Conservation (phyloP, 2,797 vertebrate species). For the Ctenochaetus hawaiiensis region DNA sequence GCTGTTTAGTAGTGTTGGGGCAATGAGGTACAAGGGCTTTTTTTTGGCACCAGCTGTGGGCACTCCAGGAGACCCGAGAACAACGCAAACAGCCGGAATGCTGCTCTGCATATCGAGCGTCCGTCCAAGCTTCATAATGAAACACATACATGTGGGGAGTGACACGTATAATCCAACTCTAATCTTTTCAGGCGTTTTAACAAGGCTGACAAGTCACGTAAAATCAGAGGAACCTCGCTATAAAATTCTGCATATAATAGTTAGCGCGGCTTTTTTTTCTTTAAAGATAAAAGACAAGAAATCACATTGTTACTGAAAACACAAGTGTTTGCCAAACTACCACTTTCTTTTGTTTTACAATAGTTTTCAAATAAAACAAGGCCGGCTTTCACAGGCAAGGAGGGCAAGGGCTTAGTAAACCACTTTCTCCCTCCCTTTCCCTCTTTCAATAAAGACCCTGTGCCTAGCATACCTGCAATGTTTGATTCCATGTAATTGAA, state of each 20-base stretch:
- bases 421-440: slow-evolving; percentile 57
- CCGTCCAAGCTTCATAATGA: slow-evolving; percentile 66
- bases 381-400: slow-evolving; percentile 66
- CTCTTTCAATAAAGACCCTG: slow-evolving; percentile 79
- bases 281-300: slow-evolving; percentile 58
- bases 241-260: slow-evolving; percentile 73
- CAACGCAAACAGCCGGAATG: slow-evolving; percentile 39
- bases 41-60: slow-evolving; percentile 66
- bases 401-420: slow-evolving; percentile 69
- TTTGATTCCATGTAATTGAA: slow-evolving; percentile 87
- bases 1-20: slow-evolving; percentile 63
- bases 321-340: slow-evolving; percentile 75
- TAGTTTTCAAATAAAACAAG: slow-evolving; percentile 76
- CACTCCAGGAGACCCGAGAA: slow-evolving; percentile 67
- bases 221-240: slow-evolving; percentile 77
- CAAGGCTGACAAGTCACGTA: slow-evolving; percentile 76
- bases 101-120: slow-evolving; percentile 46
- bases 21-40: slow-evolving; percentile 57
- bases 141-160: slow-evolving; percentile 67
- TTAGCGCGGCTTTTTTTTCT: slow-evolving; percentile 64
- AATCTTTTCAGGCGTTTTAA: slow-evolving; percentile 82
- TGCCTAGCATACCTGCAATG: slow-evolving; percentile 83
- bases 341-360: slow-evolving; percentile 78
- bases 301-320: slow-evolving; percentile 73
- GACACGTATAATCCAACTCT: slow-evolving; percentile 71